These are phyloP conservation scores for Aleadryas rufinucha DNA, from an alignment of 2,113 vertebrate genomes.

Conservation along the genomic window DNA sequence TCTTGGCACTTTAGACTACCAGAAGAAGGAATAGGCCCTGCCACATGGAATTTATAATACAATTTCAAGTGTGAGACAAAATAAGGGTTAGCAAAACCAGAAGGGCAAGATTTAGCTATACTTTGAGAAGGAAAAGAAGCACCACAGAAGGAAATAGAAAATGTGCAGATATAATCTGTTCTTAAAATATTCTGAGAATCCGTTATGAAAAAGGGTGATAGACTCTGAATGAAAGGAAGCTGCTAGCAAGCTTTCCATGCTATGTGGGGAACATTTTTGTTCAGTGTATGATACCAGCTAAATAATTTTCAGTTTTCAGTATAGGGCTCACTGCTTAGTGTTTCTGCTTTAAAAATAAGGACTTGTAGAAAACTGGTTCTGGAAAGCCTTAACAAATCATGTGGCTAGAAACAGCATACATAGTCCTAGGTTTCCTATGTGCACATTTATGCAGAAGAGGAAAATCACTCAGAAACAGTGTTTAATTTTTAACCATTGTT, in stretches of 20 bases:
- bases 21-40: background rate
- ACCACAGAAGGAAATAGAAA: slow-evolving; percentile 8
- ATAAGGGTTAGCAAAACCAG: background rate
- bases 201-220: background rate
- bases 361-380: background rate
- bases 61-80: background rate
- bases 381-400: background rate
- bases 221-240: background rate
- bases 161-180: slow-evolving; percentile 11
- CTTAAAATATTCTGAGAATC: slow-evolving; percentile 19
- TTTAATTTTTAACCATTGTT: background rate
- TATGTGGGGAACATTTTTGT: background rate
- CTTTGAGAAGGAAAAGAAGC: background rate
- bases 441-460: background rate
- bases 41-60: background rate
- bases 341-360: background rate
- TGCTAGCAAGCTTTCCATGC: background rate
- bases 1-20: background rate
- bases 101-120: background rate
- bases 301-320: background rate
- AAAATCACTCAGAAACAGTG: background rate
- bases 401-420: background rate
- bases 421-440: background rate
- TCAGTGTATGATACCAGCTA: background rate
- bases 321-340: background rate